Evolutionary conservation across 2,888 invertebrate genomes (phyloP), one percentile per base, ranked within the genome.

Genomic region (Cryptophagus acutangulus): DNA sequence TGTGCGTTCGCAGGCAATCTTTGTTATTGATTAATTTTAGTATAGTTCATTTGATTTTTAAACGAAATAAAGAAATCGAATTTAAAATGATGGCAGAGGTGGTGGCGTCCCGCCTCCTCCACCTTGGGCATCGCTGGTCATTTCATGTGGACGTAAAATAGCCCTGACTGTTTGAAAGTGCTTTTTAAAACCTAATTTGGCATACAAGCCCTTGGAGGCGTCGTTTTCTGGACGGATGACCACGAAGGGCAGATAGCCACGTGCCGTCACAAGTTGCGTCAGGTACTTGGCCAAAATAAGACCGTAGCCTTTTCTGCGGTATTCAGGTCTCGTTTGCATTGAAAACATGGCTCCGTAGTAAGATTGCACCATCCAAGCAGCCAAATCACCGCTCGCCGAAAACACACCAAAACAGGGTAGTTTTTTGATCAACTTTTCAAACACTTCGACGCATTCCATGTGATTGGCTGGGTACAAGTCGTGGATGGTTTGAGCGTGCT

Each of bases 261-360:
- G 52, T 54, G 65, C 62, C 41, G 55, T 59, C 40, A 69, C 69
- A 36, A 67, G 63, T 56, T 71, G 73, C 26, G 72, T 73, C 58
- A 75, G 62, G 62, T 71, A 75, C 58, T 79, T 77, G 41, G 86
- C 86, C 54, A 86, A 73, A 59, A 80, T 80, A 51, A 84, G 82
- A 52, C 86, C 86, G 69, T 82, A 84, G 37, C 70, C 71, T 57
- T 70, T 71, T 43, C 71, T 59, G 39, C 70, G 57, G 51, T 64
- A 71, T 48, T 68, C 70, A 6, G 69, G 69, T 50, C 54, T 78
- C 41, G 89, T 89, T 71, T 89, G 88, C 89, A 89, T 89, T 36
- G 88, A 88, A 73, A 89, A 89, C 89, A 89, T 89, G 46, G 89
- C 89, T 15, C 89, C 89, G 69, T 89, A 89, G 70, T 89, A 89